Evolutionary conservation across 2,113 vertebrate genomes (phyloP), one percentile per base, ranked within the genome.

Genomic region (Oxygymnocypris stewartii): DNA sequence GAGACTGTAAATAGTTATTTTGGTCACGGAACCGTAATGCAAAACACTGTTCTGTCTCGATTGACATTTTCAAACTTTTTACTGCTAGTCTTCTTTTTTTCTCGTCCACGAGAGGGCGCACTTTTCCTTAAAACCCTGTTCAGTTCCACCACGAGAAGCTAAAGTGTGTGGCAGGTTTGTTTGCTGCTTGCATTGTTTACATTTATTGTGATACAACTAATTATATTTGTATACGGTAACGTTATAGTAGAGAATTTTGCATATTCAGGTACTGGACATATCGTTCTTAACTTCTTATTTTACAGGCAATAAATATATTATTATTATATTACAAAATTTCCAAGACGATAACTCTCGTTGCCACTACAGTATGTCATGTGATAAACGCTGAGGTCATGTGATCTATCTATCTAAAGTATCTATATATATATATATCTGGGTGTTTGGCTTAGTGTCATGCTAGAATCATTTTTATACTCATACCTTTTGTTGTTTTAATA

Each of bases 71-170:
- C 14, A 57, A 54, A 61, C 8, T 18, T 6, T 37, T 73, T 4
- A 37, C 23, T n/a, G 69, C 20, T 40, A 11, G 4, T 42, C 4
- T 40, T 73, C 49, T 25, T 6, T 40, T 59, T 5, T 73, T 42
- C 42, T 63, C 49, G 75, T 65, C 88, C 88, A 84, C 37, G 31
- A 75, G 88, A 83, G 76, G 88, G 84, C 81, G 59, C 31, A 84
- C 44, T 42, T 84, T 80, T 80, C 76, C 54, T 49, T 84, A 4
- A 61, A 86, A 85, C 51, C 25, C 44, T 37, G 49, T 28, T 25
- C 44, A 3, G 49, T 13, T 3, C 44, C 35, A 31, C 35, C 49
- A 57, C 8, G 40, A 5, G 40, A 44, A 6, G 71, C 11, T 12
- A 12, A 74, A 20, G 31, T 37, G 16, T 37, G 35, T 37, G 23